Evolutionary conservation across 2,888 invertebrate genomes (phyloP).

Genomic region (Morpho helenor): DNA sequence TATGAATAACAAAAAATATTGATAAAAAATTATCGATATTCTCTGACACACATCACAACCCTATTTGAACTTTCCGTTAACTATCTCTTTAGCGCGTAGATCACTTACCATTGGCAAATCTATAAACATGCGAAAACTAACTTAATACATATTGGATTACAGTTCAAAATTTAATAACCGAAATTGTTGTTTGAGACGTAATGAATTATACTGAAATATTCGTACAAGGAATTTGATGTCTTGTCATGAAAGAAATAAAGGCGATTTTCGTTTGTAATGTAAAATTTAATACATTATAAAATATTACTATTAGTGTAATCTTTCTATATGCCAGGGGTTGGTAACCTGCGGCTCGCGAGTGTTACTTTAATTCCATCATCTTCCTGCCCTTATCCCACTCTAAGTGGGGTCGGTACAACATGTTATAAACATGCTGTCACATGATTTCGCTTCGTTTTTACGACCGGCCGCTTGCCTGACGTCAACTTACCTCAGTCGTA

Average conservation of each 20-base stretch:
- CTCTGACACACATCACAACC: conserved; percentile 39
- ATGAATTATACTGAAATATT: conserved; percentile 15
- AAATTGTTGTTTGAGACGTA: not conserved
- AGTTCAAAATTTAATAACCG: conserved; percentile 1
- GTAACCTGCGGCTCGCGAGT: no score
- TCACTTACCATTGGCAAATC: conserved; percentile 37
- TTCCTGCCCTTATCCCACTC: no score
- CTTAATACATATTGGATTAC: conserved; percentile 8
- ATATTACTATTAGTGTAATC: conserved; percentile 15
- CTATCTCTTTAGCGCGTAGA: conserved; percentile 50
- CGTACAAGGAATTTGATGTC: not conserved
- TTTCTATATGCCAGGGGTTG: conserved; percentile 4
- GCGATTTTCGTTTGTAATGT: not conserved
- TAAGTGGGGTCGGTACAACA: no score
- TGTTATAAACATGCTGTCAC: no score
- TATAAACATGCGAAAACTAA: conserved; percentile 18
- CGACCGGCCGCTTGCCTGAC: no score
- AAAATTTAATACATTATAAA: conserved; percentile 12
- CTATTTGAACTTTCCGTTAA: conserved; percentile 47
- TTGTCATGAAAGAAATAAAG: not conserved
- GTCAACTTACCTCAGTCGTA: no score
- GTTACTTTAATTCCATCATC: no score
- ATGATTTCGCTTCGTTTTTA: no score
- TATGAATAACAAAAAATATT: no score
- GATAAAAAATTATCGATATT: no score